Evolutionary conservation across 2,113 vertebrate species (phyloP).

Genomic region (Candoia aspera): DNA sequence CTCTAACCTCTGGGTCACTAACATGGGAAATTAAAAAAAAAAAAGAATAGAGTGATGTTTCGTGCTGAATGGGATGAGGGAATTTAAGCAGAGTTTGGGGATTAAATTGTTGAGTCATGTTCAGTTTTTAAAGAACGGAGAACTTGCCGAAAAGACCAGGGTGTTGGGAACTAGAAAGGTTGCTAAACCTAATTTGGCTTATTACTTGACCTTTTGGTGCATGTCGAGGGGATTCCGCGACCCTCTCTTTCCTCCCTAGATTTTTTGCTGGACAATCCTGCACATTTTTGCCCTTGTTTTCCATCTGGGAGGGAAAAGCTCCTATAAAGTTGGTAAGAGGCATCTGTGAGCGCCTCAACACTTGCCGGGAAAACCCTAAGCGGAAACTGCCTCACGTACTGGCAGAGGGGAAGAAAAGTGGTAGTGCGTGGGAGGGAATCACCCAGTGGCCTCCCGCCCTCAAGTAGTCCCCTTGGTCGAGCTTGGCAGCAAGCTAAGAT

Average conservation of each 20-base stretch:
- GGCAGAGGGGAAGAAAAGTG: neutral
- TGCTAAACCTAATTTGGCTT: neutral
- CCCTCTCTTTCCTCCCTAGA: neutral
- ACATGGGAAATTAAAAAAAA: neutral
- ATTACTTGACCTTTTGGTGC: neutral
- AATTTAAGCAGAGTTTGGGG: neutral
- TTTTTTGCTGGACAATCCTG: neutral
- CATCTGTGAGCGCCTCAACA: neutral
- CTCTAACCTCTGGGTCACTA: neutral
- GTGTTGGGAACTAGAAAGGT: neutral
- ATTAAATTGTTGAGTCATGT: slow-evolving; percentile 29
- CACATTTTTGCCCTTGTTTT: neutral
- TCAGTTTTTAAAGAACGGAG: neutral
- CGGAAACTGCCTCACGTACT: neutral
- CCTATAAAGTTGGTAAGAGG: neutral
- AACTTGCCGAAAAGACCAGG: neutral
- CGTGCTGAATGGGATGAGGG: too few species aligned
- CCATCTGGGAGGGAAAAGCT: neutral
- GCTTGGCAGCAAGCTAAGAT: neutral
- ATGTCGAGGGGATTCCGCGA: neutral
- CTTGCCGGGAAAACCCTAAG: neutral
- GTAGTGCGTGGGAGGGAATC: too few species aligned
- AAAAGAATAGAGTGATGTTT: neutral
- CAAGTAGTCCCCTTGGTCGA: neutral
- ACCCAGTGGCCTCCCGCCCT: neutral